Conservation (phyloP, 2,888 invertebrate species). For the Hirtodrosophila alboralis region DNA sequence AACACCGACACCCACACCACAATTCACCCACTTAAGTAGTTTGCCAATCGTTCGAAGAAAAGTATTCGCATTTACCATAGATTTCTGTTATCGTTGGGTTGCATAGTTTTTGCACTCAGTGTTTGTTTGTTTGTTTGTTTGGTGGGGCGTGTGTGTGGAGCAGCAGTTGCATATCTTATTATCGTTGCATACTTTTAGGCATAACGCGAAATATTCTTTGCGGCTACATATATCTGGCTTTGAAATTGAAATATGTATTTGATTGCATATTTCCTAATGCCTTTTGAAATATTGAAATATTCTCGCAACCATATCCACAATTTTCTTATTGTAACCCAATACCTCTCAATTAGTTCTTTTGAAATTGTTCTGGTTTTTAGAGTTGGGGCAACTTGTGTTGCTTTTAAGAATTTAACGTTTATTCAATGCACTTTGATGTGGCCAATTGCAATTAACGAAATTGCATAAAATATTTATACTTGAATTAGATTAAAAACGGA, state of each 20-base stretch:
- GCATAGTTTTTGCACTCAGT: conserved; percentile 50
- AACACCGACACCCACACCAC: neutral
- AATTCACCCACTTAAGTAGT: conserved; percentile 39
- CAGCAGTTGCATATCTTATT: conserved; percentile 46
- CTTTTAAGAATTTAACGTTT: conserved; percentile 4
- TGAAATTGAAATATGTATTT: conserved; percentile 27
- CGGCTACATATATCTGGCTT: conserved; percentile 33
- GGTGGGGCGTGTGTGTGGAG: too few species aligned
- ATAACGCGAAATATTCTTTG: conserved; percentile 34
- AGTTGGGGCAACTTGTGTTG: neutral
- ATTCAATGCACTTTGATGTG: conserved; percentile 59
- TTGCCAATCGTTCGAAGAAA: conserved; percentile 55
- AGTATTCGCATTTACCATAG: conserved; percentile 55
- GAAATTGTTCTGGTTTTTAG: too few species aligned
- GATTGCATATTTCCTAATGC: conserved; percentile 7
- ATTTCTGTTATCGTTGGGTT: conserved; percentile 63
- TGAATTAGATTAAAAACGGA: conserved; percentile 1
- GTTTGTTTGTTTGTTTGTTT: conserved; percentile 12
- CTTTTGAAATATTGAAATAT: conserved; percentile 48
- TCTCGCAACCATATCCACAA: conserved; percentile 15
- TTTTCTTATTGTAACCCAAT: neutral
- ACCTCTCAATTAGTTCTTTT: too few species aligned
- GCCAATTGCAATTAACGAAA: conserved; percentile 58
- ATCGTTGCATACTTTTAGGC: conserved; percentile 74
- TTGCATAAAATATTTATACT: conserved; percentile 42